phyloP scores from a whole-genome alignment of 2,113 vertebrate genomes.

The Brachyistius frenatus region DNA sequence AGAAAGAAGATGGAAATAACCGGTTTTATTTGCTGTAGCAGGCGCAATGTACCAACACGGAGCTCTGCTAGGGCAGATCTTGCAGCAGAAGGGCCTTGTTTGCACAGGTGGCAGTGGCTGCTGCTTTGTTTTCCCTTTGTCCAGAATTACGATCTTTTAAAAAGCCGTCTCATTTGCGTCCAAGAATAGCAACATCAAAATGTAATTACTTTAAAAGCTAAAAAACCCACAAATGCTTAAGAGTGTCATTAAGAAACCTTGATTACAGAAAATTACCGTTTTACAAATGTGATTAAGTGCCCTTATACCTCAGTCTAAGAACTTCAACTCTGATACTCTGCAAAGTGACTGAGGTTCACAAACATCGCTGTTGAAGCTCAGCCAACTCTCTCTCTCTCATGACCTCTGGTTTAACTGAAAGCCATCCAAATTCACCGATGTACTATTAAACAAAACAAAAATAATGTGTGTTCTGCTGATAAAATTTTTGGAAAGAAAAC shows the following conservation, averaged over 20 bases:
- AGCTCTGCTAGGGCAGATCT: conserved; percentile 58
- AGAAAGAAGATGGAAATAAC: conserved; percentile 54
- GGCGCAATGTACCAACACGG: conserved; percentile 50
- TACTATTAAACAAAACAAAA: conserved; percentile 67
- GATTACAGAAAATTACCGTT: conserved; percentile 79
- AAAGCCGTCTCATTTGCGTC: conserved; percentile 72
- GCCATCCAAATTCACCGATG: conserved; percentile 48
- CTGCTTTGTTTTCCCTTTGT: conserved; percentile 78
- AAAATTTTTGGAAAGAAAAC: conserved; percentile 1
- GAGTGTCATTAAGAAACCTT: conserved; percentile 76
- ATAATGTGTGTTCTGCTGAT: conserved; percentile 57
- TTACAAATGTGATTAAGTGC: conserved; percentile 68
- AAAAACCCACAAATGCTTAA: conserved; percentile 61
- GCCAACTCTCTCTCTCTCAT: conserved; percentile 41
- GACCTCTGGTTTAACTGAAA: conserved; percentile 56
- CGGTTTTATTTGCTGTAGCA: conserved; percentile 56
- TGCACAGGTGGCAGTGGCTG: conserved; percentile 82
- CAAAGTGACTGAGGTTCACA: conserved; percentile 30
- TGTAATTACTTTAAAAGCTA: conserved; percentile 67
- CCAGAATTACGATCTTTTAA: conserved; percentile 62
- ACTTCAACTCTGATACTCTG: conserved; percentile 25
- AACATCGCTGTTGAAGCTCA: conserved; percentile 46
- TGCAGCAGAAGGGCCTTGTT: conserved; percentile 75
- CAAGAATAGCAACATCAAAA: conserved; percentile 75
- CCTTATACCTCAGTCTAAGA: conserved; percentile 57